phyloP scores from a whole-genome alignment of 2,113 vertebrate species.

The Vicugna pacos region DNA sequence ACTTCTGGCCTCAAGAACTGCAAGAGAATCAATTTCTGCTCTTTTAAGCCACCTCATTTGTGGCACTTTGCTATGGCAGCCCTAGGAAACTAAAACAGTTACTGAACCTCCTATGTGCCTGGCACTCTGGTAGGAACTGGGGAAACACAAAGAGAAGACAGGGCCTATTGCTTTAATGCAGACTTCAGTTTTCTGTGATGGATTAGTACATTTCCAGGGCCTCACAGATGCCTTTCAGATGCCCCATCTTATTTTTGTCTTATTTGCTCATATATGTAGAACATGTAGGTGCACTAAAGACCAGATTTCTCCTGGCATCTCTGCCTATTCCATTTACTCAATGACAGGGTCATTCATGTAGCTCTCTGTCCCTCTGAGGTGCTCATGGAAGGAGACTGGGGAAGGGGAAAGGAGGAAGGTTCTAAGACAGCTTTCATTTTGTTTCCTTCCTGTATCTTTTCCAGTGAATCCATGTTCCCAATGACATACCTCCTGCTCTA shows the following conservation, averaged over 20 bases:
- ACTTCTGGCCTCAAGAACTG: not conserved
- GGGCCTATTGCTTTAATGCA: not conserved
- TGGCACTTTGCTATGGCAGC: not conserved
- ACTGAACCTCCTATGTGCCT: not conserved
- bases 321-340: not conserved
- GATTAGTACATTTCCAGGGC: not conserved
- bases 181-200: not conserved
- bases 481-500: not conserved
- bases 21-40: not conserved
- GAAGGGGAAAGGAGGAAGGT: not conserved
- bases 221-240: not conserved
- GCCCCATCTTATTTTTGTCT: not conserved
- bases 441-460: not conserved
- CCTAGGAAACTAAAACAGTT: not conserved
- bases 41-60: not conserved
- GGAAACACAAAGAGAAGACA: not conserved
- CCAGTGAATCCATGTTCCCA: not conserved
- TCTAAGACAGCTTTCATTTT: constrained; percentile 1
- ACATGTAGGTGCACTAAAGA: not conserved
- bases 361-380: not conserved
- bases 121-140: not conserved
- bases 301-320: constrained; percentile 16
- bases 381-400: not conserved
- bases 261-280: not conserved
- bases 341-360: not conserved